Conservation (phyloP, 2,797 vertebrate species). For the Hirundo rustica region DNA sequence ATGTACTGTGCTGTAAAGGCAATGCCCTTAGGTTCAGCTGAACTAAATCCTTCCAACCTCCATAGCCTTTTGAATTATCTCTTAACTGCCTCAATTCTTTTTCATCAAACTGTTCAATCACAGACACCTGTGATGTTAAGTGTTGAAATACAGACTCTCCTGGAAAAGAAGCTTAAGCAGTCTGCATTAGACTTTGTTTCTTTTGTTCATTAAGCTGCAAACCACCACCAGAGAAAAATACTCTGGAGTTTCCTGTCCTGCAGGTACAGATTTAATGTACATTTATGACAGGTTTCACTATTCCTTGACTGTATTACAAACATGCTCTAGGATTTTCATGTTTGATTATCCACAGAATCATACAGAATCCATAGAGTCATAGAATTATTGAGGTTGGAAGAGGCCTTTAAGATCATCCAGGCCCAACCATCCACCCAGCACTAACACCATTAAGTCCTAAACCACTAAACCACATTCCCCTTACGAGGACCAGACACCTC, state of each 20-base stretch:
- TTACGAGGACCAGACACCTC: too few relatives aligned
- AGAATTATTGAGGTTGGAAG: background rate
- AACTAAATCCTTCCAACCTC: background rate
- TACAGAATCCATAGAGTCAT: background rate
- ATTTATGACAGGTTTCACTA: background rate
- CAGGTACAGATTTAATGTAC: background rate
- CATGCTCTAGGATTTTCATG: fast-evolving
- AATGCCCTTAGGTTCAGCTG: background rate
- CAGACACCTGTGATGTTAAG: background rate
- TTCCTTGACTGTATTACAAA: background rate
- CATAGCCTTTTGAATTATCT: background rate
- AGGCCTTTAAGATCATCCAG: background rate
- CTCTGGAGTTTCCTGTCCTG: background rate
- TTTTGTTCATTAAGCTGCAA: background rate
- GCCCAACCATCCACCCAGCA: background rate
- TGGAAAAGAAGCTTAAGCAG: background rate
- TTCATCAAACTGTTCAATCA: background rate
- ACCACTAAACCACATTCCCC: background rate
- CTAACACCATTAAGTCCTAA: background rate
- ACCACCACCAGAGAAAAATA: background rate
- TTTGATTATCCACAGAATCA: background rate
- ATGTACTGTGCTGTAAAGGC: background rate
- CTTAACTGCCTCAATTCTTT: background rate
- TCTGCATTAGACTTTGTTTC: background rate
- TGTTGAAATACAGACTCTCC: background rate